phyloP scores from a whole-genome alignment of 2,888 invertebrate species.

The Tortricodes alternella region DNA sequence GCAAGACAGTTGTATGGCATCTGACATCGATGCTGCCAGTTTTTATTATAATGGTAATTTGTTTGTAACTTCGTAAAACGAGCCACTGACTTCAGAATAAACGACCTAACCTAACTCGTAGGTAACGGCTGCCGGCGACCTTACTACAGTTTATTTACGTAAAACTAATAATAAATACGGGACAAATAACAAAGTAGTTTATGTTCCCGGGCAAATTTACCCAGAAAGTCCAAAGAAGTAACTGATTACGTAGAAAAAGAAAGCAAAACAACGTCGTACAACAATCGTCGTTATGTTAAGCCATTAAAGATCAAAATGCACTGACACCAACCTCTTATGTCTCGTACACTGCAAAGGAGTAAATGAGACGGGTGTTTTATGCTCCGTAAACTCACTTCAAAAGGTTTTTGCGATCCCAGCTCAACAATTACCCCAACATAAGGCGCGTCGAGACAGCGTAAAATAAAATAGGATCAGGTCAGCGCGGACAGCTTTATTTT shows the following conservation, averaged over 20 bases:
- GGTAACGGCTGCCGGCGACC: too few relatives aligned
- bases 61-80: too few relatives aligned
- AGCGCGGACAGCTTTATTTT: neutral
- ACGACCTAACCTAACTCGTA: too few relatives aligned
- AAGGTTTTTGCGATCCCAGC: slow-evolving; percentile 19
- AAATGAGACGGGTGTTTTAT: slow-evolving; percentile 11
- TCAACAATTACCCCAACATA: slow-evolving; percentile 16
- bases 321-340: neutral
- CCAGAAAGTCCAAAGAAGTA: neutral
- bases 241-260: neutral
- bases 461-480: neutral
- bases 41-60: too few relatives aligned
- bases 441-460: neutral
- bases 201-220: neutral
- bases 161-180: too few relatives aligned
- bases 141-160: too few relatives aligned
- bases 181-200: neutral
- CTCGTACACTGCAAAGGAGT: slow-evolving; percentile 6
- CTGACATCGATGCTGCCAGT: too few relatives aligned
- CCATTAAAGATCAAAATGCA: slow-evolving; percentile 2
- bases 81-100: too few relatives aligned
- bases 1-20: too few relatives aligned
- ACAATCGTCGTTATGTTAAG: neutral
- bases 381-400: slow-evolving; percentile 17
- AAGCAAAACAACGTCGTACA: neutral